These are phyloP conservation scores for Acanthornis magna DNA, from an alignment of 2,797 vertebrate species.

Conservation along the genomic window DNA sequence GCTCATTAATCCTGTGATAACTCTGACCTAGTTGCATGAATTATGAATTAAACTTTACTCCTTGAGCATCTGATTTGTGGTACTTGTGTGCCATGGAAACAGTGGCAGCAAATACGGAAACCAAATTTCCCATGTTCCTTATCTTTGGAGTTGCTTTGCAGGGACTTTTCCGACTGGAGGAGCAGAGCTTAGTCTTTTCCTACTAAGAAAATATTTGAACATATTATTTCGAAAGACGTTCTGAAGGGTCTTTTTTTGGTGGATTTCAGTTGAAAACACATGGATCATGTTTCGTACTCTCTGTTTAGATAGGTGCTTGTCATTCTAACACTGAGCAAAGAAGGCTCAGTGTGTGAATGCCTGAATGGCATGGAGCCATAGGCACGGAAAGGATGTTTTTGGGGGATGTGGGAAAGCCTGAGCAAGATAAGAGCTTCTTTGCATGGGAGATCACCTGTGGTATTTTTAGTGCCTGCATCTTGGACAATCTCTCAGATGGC, in stretches of 20 bases:
- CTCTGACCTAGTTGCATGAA: not conserved
- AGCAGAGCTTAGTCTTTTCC: not conserved
- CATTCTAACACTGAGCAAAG: not conserved
- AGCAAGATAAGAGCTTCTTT: not conserved
- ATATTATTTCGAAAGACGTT: not conserved
- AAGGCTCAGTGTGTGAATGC: not conserved
- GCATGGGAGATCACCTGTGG: not conserved
- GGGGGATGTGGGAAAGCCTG: not conserved
- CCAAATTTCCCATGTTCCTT: not conserved
- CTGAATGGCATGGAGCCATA: not conserved
- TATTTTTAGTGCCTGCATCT: not conserved
- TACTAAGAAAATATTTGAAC: not conserved
- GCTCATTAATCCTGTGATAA: not conserved
- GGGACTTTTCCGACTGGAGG: not conserved
- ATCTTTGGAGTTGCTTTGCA: not conserved
- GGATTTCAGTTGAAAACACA: conserved; percentile 1
- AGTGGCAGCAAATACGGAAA: not conserved
- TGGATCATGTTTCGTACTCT: not conserved
- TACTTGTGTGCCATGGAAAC: not conserved
- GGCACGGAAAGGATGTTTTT: not conserved
- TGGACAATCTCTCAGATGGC: not conserved
- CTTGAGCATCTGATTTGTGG: not conserved
- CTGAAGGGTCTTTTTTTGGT: not conserved
- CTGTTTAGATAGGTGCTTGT: not conserved
- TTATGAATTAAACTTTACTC: not conserved